phyloP scores from a whole-genome alignment of 2,113 vertebrate genomes.

The Phaethornis superciliosus region DNA sequence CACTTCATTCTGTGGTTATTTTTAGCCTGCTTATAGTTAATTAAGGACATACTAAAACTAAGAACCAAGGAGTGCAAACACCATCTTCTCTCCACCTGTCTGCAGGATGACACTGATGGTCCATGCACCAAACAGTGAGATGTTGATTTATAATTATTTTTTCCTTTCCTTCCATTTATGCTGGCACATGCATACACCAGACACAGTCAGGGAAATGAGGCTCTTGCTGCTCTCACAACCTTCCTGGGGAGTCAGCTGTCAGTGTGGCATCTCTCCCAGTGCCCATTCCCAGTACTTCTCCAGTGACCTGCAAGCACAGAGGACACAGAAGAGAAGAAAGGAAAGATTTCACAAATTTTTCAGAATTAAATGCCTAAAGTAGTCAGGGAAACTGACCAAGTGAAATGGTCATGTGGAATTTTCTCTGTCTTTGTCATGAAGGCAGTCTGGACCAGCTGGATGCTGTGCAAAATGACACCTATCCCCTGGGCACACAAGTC shows the following conservation, averaged over 20 bases:
- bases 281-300: not conserved
- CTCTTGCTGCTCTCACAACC: not conserved
- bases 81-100: not conserved
- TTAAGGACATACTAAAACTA: not conserved
- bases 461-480: rapidly evolving
- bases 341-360: not conserved
- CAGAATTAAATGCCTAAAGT: not conserved
- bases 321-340: not conserved
- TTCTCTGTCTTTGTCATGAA: not conserved
- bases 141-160: not conserved
- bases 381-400: not conserved
- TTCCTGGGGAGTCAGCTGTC: not conserved
- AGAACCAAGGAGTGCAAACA: not conserved
- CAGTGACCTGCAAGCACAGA: not conserved
- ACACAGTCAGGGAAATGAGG: not conserved
- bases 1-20: not conserved
- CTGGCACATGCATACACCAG: not conserved
- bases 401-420: not conserved
- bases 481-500: not conserved
- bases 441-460: not conserved
- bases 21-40: not conserved
- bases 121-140: no score
- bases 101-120: not conserved
- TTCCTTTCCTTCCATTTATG: rapidly evolving
- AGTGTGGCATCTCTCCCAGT: not conserved